Evolutionary conservation across 2,113 vertebrate genomes (phyloP).

Genomic region (Peromyscus polionotus): DNA sequence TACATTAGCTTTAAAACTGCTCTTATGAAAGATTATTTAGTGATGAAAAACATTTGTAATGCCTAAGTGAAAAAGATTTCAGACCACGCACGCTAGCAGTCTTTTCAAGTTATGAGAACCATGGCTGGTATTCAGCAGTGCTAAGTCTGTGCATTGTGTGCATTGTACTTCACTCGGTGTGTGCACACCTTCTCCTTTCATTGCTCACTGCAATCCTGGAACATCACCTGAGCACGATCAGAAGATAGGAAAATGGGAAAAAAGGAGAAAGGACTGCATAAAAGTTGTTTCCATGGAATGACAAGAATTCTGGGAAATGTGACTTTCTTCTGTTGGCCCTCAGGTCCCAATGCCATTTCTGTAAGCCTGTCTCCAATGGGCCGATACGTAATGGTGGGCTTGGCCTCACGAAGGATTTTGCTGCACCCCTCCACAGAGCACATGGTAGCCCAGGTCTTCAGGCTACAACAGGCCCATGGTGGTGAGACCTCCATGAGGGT

Average conservation of each 20-base stretch:
- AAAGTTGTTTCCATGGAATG: conserved; percentile 15
- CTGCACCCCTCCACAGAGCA: conserved; percentile 98
- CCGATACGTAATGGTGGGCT: conserved; percentile 98
- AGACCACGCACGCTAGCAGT: not conserved
- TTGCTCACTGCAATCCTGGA: not conserved
- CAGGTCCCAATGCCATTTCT: conserved; percentile 98
- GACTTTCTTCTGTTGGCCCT: conserved; percentile 63
- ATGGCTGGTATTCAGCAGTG: not conserved
- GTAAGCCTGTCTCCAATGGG: conserved; percentile 99
- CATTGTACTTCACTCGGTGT: not conserved
- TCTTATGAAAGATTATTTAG: conserved; percentile 40
- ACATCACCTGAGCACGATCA: not conserved
- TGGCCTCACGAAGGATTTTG: conserved; percentile 97
- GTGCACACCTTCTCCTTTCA: not conserved
- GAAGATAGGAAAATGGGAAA: not conserved
- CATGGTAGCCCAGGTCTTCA: conserved; percentile 99
- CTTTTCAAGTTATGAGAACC: not conserved
- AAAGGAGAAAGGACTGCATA: conserved; percentile 12
- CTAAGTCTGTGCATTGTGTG: not conserved
- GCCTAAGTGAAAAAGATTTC: conserved; percentile 34
- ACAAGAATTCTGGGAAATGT: conserved; percentile 24
- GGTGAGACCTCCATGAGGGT: conserved; percentile 99
- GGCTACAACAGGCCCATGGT: conserved; percentile 97
- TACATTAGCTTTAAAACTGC: conserved; percentile 24
- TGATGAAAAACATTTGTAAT: conserved; percentile 41